Conservation (phyloP, 2,113 vertebrate genomes). For the Chrysochloris asiatica region DNA sequence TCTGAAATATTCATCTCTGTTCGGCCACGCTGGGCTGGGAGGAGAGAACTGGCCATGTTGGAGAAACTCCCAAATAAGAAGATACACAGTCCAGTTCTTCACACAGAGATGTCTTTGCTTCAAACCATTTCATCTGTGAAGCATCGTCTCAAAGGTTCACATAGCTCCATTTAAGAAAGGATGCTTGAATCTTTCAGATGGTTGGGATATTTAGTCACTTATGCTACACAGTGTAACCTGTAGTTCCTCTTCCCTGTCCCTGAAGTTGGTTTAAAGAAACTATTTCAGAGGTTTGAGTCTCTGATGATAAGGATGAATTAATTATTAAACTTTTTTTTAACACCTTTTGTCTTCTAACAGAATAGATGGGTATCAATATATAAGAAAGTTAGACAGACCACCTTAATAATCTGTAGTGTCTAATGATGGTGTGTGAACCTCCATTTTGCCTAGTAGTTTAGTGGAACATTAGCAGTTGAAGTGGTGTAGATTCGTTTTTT, state of each 20-base stretch:
- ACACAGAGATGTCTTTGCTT: constrained; percentile 54
- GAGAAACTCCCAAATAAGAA: constrained; percentile 63
- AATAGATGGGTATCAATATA: too few relatives aligned
- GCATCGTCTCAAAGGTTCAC: neutral
- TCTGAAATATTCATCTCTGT: constrained; percentile 92
- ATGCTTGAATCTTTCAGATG: neutral
- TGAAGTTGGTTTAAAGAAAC: too few relatives aligned
- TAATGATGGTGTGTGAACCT: too few relatives aligned
- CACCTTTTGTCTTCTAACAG: too few relatives aligned
- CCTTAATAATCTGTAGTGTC: accelerated
- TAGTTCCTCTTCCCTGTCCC: neutral
- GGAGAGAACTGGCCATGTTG: neutral
- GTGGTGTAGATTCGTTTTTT: neutral
- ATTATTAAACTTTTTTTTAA: neutral
- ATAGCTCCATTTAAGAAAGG: neutral
- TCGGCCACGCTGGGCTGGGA: constrained; percentile 76
- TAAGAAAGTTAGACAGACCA: neutral
- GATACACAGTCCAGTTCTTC: constrained; percentile 54
- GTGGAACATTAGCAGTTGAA: accelerated
- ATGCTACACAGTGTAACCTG: neutral
- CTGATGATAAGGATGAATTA: too few relatives aligned
- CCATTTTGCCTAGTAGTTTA: too few relatives aligned
- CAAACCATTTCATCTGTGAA: constrained; percentile 51
- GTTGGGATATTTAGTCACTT: accelerated
- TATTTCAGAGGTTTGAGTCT: neutral